Base-by-base conservation (phyloP, 2,888 invertebrate species). In the Punctoribates punctum region DNA sequence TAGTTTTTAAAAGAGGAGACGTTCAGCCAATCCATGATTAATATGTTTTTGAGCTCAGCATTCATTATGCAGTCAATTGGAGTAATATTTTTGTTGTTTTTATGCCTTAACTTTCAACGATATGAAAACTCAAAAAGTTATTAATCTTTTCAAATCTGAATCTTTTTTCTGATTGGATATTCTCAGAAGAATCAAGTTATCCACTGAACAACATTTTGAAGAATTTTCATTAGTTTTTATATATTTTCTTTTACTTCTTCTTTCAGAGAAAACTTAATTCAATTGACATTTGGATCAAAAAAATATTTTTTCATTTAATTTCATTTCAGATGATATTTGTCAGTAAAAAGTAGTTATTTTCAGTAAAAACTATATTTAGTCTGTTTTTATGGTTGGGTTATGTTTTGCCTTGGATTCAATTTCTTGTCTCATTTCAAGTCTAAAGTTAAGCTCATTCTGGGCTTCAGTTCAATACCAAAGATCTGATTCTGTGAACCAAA, bases 371-470 rank as follows among this genome's bases (percentile, higher is more conserved):
- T 67, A 67, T 42, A 67, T 67, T 67, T 42, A 42, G 67, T n/a
- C 67, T 34, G 4, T 15, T 67, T 65, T 67, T 67, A 67, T 38
- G 67, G 42, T 42, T 67, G 29, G 67, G 38, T 67, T 67, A 67
- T 38, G 20, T 23, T 42, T 42, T 42, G 20, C 20, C 67, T 67
- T 42, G 67, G 38, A 20, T 67, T 38, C 67, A 67, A 67, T 67
- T 67, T 67, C 29, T 29, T 34, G 17, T 65, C 27, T 65, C 65
- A 38, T n/a, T 65, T 65, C 17, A 29, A 67, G 20, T 20, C 42
- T 34, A 15, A 67, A 38, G 29, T n/a, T 51, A 51, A 51, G 27
- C 27, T 38, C 34, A 42, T 67, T 42, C 20, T 38, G 9, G 9
- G 20, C 54, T 67, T 67, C 11, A 42, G 9, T 67, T 38, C 67